Evolutionary conservation across 2,113 vertebrate species (phyloP), one percentile per base, ranked within the genome.

Genomic region (Fulica atra): DNA sequence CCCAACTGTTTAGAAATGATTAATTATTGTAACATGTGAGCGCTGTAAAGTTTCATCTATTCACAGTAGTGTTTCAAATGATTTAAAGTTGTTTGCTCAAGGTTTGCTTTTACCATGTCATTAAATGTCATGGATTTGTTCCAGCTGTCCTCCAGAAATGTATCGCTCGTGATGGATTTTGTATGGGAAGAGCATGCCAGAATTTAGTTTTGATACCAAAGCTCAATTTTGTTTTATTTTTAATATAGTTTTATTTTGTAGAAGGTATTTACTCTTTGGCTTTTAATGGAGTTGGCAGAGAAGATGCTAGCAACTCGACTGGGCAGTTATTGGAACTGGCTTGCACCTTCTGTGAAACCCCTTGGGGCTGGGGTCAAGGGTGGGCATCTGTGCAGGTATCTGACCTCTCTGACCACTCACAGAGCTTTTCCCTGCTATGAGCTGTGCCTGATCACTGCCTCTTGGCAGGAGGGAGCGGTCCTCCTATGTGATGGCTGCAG

Each of bases 1-100:
- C 28, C 6, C n/a, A 63, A 79, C 48, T 87, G 77, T 72, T 95
- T 59, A 76, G 70, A 82, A 92, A 48, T 82, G 28, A 94, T 88
- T 88, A 53, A 89, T 92, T 94, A 54, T 10, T 83, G 63, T 50
- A 86, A 23, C 50, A 74, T 90, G 57, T 28, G 83, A 91, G 51
- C 0, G 0, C 84, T 85, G 87, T 44, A 38, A 80, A 50, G 70
- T 74, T 73, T 79, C 65, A 25, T 92, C 80, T 77, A 25, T 71
- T 92, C 70, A 54, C 77, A 59, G 61, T 54, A 92, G 83, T 92
- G 70, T 95, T 95, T 72, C 53, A 96, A 86, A 85, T 72, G 88
- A 92, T 94, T 95, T 92, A 71, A 92, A 88, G 93, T 94, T 96
- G 85, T 96, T 96, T 96, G 87, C 74, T 74, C 79, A 87, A 68